Base-by-base conservation (phyloP, 2,797 vertebrate genomes). In the Microctenopoma stevenorrisi region DNA sequence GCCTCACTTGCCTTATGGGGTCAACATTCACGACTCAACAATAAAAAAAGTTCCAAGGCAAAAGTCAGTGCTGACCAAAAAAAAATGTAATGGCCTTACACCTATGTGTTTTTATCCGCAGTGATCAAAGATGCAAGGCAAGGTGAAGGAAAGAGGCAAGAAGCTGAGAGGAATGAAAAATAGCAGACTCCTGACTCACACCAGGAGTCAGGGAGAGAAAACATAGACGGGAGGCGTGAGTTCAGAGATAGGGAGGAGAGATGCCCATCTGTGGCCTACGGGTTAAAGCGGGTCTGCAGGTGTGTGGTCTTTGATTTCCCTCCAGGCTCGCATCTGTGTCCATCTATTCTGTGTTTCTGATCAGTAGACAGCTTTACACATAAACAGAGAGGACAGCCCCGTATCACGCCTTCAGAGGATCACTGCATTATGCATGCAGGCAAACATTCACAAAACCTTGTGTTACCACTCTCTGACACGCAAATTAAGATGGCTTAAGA, bases 271-370 rank as follows among this genome's bases (percentile, higher is more conserved):
- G 91, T 85, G 84, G 78, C 79, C 84, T 66, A 57, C 65, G 67
- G 88, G 83, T 89, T 78, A 88, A 86, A 86, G 78, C 78, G 66
- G 86, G 72, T 85, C 76, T 88, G 88, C 89, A 89, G 88, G 91
- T 92, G 91, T 85, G 85, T 64, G 73, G 54, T 66, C 90, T 91
- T 91, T 91, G 89, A 91, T 90, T 90, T 88, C 76, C 83, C 79
- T 90, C 86, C 83, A 85, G 84, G 51, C 61, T 79, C 83, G 71
- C 74, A 81, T 83, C 72, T 79, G 38, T 65, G 72, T 68, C 52
- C 68, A 70, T 53, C 35, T 69, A 38, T 55, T 81, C 78, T 69
- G 83, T 69, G 79, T 82, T 84, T 90, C 78, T 88, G 85, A 89
- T 91, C 81, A 89, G 81, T 70, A 59, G 84, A 87, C 83, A 86